phyloP scores from a whole-genome alignment of 2,888 invertebrate genomes.

The Amblyjoppa fuscipennis region DNA sequence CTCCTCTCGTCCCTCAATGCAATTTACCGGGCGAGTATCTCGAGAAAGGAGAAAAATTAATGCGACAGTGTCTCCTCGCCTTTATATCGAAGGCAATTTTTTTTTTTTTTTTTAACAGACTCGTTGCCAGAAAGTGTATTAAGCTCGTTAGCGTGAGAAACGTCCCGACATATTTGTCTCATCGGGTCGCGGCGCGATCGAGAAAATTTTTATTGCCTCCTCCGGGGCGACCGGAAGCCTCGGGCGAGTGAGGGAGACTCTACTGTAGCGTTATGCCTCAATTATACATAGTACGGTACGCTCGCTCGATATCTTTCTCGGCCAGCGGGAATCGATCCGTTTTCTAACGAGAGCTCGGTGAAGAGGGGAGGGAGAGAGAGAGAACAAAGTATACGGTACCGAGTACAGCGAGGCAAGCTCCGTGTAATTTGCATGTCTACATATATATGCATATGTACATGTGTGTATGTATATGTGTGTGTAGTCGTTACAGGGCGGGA shows the following conservation, averaged over 20 bases:
- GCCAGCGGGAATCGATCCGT: slow-evolving; percentile 63
- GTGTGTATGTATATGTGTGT: neutral
- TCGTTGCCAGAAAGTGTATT: neutral
- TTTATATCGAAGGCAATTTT: neutral
- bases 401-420: slow-evolving; percentile 36
- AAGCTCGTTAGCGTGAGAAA: neutral
- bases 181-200: neutral
- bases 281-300: slow-evolving; percentile 39
- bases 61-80: neutral
- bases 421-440: slow-evolving; percentile 61
- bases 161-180: slow-evolving; percentile 8
- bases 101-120: neutral
- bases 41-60: slow-evolving; percentile 25
- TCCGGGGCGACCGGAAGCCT: slow-evolving; percentile 23
- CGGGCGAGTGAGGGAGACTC: neutral
- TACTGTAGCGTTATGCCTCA: slow-evolving; percentile 16
- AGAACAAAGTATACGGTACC: slow-evolving; percentile 23
- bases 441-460: slow-evolving; percentile 29
- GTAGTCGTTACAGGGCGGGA: neutral
- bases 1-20: slow-evolving; percentile 35
- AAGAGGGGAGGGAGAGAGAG: neutral
- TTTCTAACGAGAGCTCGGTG: slow-evolving; percentile 39
- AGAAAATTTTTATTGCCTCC: neutral
- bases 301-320: slow-evolving; percentile 64
- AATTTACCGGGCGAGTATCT: slow-evolving; percentile 40